Base-by-base conservation (phyloP, 2,113 vertebrate species). In the Bujurquina vittata region DNA sequence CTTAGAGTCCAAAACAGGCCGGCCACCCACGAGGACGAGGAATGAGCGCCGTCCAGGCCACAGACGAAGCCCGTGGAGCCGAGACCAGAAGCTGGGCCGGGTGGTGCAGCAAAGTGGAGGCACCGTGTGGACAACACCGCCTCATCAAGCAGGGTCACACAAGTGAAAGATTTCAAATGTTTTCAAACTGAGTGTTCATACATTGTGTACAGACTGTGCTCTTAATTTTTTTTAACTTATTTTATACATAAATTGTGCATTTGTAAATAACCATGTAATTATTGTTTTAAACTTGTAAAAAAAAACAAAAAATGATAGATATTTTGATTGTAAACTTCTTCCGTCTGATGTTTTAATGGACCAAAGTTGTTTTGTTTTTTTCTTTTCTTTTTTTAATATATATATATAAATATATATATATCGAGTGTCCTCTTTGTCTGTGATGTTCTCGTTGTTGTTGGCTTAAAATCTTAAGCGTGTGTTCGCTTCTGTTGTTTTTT, bases 181-280 rank as follows among this genome's bases (percentile, higher is more conserved):
- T 94, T 87, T 90, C 84, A 93, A 93, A 92, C 85, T 91, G 84
- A 80, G 93, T 96, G 94, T 96, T 95, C 86, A 95, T 95, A 95
- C 90, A 63, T 97, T 95, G 85, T 98, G 97, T 99, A 99, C 94
- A 98, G 95, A 95, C 95, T 97, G 97, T 97, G 97, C 95, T 97
- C 95, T 97, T 98, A 95, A 96, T 97, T 97, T 96, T 97, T 97
- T 97, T 97, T 99, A 99, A 99, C 97, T 99, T 99, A 99, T 99
- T 99, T 99, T 99, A 97, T 99, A 99, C 96, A 97, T 97, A 97
- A 93, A 92, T 93, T 98, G 97, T 98, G 96, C 95, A 98, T 97
- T 97, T 99, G 98, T 99, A 99, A 95, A 99, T 98, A 98, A 90
- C 89, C 95, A 96, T 99, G 97, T 99, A 98, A 98, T 98, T 98